These are phyloP conservation scores for Pharmacophagus antenor DNA, from an alignment of 2,888 invertebrate genomes.

Conservation along the genomic window DNA sequence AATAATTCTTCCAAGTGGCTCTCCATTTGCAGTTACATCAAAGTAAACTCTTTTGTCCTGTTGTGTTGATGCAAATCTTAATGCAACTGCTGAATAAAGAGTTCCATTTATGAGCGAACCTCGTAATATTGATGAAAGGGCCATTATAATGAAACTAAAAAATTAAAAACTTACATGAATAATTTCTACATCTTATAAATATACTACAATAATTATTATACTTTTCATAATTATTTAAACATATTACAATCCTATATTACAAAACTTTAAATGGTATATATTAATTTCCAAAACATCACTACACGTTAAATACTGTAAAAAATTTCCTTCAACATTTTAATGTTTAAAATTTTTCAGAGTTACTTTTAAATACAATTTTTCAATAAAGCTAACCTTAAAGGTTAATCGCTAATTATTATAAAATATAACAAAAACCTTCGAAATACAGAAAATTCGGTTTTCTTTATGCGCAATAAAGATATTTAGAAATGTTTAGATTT, in stretches of 20 bases:
- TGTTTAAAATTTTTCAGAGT: too few relatives aligned
- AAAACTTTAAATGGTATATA: too few relatives aligned
- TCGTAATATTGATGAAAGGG: constrained; percentile 52
- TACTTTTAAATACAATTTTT: background rate
- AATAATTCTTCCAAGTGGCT: constrained; percentile 90
- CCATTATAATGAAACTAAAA: constrained; percentile 44
- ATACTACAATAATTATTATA: background rate
- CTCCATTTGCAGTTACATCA: constrained; percentile 92
- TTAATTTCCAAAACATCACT: background rate
- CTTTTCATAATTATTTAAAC: background rate
- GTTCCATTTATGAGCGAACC: constrained; percentile 64
- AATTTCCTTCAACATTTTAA: too few relatives aligned
- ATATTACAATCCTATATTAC: background rate
- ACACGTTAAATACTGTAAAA: background rate
- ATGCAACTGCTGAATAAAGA: constrained; percentile 65
- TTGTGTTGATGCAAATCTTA: constrained; percentile 66
- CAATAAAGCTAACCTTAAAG: background rate
- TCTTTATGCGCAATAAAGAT: too few relatives aligned
- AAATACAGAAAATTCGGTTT: background rate
- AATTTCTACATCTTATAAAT: background rate
- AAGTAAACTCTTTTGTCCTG: constrained; percentile 86
- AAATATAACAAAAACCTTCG: background rate
- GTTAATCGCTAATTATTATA: too few relatives aligned
- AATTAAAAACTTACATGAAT: constrained; percentile 3
- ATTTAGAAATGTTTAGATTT: too few relatives aligned